These are phyloP conservation scores for Griposia aprilina DNA, from an alignment of 2,888 invertebrate species.

Conservation along the genomic window DNA sequence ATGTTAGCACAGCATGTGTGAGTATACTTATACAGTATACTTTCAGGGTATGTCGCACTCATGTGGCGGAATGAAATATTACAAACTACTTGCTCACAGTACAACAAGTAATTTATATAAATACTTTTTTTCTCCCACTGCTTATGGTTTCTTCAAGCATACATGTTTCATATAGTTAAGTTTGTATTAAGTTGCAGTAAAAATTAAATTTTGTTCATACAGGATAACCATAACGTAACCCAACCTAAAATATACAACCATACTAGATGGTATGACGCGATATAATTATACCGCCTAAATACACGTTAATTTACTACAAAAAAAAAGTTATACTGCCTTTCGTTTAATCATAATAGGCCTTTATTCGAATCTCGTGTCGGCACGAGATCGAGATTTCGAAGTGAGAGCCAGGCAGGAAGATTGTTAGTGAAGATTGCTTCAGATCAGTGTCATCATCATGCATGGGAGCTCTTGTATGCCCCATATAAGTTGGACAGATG, in stretches of 20 bases:
- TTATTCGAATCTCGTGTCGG: not conserved
- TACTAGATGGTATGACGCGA: not conserved
- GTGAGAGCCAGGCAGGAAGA: not conserved
- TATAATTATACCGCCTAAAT: not conserved
- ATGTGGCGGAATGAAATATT: not conserved
- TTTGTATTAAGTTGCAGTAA: not conserved
- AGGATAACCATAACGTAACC: not conserved
- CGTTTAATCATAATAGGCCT: not conserved
- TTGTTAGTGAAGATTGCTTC: too few species aligned
- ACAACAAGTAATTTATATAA: not conserved
- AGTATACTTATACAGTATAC: not conserved
- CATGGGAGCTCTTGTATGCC: not conserved
- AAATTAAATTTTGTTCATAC: slow-evolving; percentile 18
- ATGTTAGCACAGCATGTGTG: not conserved
- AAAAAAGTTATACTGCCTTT: too few species aligned
- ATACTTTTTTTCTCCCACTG: not conserved
- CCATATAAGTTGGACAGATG: not conserved
- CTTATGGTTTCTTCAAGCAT: not conserved
- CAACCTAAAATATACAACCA: not conserved
- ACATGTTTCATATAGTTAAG: not conserved
- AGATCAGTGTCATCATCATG: not conserved
- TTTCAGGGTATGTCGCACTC: not conserved
- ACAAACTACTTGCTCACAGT: not conserved
- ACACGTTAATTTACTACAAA: not conserved
- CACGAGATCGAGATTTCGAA: not conserved